Percentiles rank a stretch among this genome's conserved stretches.
phyloP scores from a whole-genome alignment of 2,888 invertebrate genomes.

The Steinernema carpocapsae region DNA sequence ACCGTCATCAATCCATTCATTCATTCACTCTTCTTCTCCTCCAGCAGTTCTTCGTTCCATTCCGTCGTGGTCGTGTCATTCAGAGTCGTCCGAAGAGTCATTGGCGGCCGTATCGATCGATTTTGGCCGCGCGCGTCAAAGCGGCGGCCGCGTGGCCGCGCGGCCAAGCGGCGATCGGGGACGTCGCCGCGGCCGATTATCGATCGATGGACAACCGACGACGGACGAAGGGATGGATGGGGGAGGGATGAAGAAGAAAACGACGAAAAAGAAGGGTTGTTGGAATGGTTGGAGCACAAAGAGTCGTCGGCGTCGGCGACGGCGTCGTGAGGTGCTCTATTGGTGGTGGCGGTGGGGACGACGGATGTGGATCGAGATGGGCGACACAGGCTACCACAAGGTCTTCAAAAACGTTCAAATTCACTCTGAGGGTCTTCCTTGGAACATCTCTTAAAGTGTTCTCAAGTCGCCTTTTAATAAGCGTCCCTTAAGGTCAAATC shows the following conservation, averaged over 20 bases:
- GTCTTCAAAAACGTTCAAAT: neutral
- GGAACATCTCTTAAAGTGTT: neutral
- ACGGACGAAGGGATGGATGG: neutral
- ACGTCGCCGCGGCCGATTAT: conserved; percentile 19
- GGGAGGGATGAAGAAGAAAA: neutral
- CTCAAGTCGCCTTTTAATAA: too few relatives aligned
- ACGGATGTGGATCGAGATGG: neutral
- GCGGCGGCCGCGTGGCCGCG: conserved; percentile 27
- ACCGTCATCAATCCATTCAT: too few relatives aligned
- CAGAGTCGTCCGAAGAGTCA: too few relatives aligned
- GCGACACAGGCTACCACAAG: neutral
- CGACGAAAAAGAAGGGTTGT: neutral
- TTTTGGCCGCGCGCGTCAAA: conserved; percentile 19
- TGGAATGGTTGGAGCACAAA: too few relatives aligned
- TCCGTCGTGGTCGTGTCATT: conserved; percentile 30
- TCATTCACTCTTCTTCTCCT: neutral
- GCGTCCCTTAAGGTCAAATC: too few relatives aligned
- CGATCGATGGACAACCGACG: conserved; percentile 11
- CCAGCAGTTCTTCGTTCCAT: neutral
- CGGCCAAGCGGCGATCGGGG: conserved; percentile 19
- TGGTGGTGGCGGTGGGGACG: neutral
- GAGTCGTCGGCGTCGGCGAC: too few relatives aligned
- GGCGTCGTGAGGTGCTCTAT: too few relatives aligned
- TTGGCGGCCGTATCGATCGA: conserved; percentile 26
- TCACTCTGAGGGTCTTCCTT: neutral